phyloP scores from a whole-genome alignment of 2,113 vertebrate species.

The Dipodomys merriami region DNA sequence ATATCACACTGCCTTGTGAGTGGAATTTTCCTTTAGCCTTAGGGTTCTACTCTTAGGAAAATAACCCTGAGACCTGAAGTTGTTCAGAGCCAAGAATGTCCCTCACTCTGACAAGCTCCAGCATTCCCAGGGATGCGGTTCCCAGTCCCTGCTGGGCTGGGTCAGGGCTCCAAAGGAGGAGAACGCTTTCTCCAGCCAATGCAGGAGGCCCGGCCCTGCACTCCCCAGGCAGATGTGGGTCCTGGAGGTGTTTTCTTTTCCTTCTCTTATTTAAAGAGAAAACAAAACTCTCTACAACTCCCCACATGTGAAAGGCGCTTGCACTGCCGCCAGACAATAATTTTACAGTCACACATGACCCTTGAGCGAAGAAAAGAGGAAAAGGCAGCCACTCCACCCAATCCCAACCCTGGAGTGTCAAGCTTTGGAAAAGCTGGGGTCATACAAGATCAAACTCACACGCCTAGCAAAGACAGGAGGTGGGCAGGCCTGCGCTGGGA shows the following conservation, averaged over 20 bases:
- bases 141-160: slow-evolving; percentile 15
- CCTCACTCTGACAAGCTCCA: slow-evolving; percentile 27
- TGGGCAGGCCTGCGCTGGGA: not conserved
- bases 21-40: slow-evolving; percentile 76
- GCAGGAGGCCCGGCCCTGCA: slow-evolving; percentile 37
- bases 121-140: slow-evolving; percentile 37
- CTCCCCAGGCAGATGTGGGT: slow-evolving; percentile 57
- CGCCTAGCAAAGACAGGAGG: slow-evolving; percentile 79
- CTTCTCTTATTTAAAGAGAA: slow-evolving; percentile 81
- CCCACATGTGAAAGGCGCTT: slow-evolving; percentile 75
- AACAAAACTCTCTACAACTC: slow-evolving; percentile 77
- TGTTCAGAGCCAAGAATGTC: slow-evolving; percentile 59
- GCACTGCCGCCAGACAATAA: slow-evolving; percentile 65
- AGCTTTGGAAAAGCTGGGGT: slow-evolving; percentile 76
- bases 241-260: slow-evolving; percentile 76
- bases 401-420: slow-evolving; percentile 73
- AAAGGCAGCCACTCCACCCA: slow-evolving; percentile 71
- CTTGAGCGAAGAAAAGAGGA: slow-evolving; percentile 55
- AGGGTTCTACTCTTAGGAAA: slow-evolving; percentile 61
- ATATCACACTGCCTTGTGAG: slow-evolving; percentile 18
- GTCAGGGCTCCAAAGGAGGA: slow-evolving; percentile 62
- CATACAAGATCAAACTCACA: slow-evolving; percentile 75
- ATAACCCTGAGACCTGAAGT: slow-evolving; percentile 63
- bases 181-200: slow-evolving; percentile 9
- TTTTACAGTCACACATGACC: slow-evolving; percentile 79